Percentiles rank a stretch among this genome's conserved stretches.
These are phyloP conservation scores for Biston betularia DNA, from an alignment of 2,888 invertebrate species.

Conservation along the genomic window DNA sequence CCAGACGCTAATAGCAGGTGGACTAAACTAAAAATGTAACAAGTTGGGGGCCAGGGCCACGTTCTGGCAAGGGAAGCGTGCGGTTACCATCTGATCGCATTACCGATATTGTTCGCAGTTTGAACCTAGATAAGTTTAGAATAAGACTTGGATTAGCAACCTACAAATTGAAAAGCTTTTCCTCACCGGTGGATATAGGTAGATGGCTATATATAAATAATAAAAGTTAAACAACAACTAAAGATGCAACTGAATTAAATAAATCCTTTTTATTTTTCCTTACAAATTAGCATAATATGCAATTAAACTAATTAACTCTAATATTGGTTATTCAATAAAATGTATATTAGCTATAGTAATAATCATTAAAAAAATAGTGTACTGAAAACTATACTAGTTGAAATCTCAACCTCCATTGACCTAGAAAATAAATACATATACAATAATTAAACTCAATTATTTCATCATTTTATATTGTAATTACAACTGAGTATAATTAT, in stretches of 20 bases:
- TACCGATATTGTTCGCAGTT: no score
- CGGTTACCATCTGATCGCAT: no score
- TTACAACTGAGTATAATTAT: background rate
- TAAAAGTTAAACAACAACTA: background rate
- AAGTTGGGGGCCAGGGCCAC: no score
- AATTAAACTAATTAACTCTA: background rate
- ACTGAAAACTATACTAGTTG: background rate
- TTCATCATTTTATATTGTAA: background rate
- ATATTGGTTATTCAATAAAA: background rate
- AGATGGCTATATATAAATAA: no score
- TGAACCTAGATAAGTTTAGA: no score
- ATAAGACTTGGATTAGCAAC: no score
- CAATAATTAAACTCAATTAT: background rate
- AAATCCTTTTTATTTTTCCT: background rate
- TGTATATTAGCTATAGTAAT: background rate
- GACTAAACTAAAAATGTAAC: no score
- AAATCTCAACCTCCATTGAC: background rate
- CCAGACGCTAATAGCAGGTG: no score
- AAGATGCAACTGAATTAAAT: background rate
- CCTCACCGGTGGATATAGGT: no score
- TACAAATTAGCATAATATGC: background rate
- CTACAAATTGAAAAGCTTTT: no score
- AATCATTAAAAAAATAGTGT: background rate
- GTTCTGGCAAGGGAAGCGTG: no score
- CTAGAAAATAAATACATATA: slow-evolving; percentile 1